Conservation (phyloP, 2,113 vertebrate genomes). For the Emydura subglobosa region DNA sequence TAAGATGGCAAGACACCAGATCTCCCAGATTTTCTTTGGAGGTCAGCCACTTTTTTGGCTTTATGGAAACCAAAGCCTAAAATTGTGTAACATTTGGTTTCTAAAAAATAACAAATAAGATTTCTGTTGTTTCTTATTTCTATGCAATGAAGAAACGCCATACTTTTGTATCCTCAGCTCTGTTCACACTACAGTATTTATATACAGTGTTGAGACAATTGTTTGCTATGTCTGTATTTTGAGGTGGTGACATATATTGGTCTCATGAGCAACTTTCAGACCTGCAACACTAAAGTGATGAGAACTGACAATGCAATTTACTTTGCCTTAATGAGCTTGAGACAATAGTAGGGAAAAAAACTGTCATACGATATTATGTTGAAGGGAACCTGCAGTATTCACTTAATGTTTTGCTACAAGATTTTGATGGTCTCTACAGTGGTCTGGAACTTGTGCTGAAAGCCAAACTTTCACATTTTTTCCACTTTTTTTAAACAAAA, state of each 20-base stretch:
- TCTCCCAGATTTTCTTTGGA: not conserved
- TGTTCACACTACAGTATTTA: constrained; percentile 9
- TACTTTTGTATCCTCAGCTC: constrained; percentile 20
- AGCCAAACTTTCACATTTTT: constrained; percentile 80
- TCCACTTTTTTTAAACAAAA: constrained; percentile 65
- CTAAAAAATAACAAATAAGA: not conserved
- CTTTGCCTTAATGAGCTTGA: constrained; percentile 83
- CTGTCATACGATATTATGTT: constrained; percentile 15
- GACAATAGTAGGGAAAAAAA: constrained; percentile 62
- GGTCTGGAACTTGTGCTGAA: constrained; percentile 80
- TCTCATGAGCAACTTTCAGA: constrained; percentile 16
- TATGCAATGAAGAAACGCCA: constrained; percentile 75
- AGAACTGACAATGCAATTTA: constrained; percentile 77
- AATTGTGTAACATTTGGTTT: not conserved
- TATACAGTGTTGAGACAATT: not conserved
- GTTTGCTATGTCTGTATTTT: not conserved
- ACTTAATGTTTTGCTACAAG: constrained; percentile 74
- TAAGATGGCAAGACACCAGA: not conserved
- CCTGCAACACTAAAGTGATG: constrained; percentile 44
- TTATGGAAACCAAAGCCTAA: constrained; percentile 7
- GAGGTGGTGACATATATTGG: constrained; percentile 1
- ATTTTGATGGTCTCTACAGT: constrained; percentile 66
- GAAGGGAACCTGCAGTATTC: constrained; percentile 58
- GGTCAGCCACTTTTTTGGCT: not conserved
- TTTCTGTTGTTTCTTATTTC: constrained; percentile 66